These are phyloP conservation scores for Ctenodactylus gundi DNA, from an alignment of 2,113 vertebrate species.

Conservation along the genomic window DNA sequence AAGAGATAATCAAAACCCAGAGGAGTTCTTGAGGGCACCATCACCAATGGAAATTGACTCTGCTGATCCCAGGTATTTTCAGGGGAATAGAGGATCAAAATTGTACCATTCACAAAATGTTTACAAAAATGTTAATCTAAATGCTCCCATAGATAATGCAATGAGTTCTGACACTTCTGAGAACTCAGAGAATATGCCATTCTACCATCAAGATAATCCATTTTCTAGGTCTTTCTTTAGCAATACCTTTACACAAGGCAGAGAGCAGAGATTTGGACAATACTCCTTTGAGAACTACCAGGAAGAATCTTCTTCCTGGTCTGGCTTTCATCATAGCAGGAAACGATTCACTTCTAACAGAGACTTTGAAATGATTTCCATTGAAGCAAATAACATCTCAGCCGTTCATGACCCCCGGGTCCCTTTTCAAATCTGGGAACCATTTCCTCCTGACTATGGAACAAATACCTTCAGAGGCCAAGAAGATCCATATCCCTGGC, in stretches of 20 bases:
- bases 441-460: constrained; percentile 11
- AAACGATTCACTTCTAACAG: constrained; percentile 71
- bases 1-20: constrained; percentile 61
- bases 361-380: constrained; percentile 75
- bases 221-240: constrained; percentile 73
- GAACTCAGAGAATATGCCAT: constrained; percentile 82
- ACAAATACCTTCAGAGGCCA: constrained; percentile 36
- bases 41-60: constrained; percentile 82
- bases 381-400: constrained; percentile 64
- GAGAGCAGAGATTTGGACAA: constrained; percentile 67
- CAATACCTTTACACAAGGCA: constrained; percentile 68
- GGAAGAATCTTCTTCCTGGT: constrained; percentile 72
- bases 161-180: constrained; percentile 70
- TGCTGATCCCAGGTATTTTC: constrained; percentile 65
- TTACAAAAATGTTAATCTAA: constrained; percentile 69
- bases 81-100: constrained; percentile 72
- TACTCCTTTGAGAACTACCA: constrained; percentile 68
- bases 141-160: constrained; percentile 58
- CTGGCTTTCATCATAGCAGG: constrained; percentile 73
- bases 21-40: constrained; percentile 70
- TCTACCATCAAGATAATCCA: constrained; percentile 76
- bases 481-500: constrained; percentile 60
- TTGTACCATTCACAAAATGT: constrained; percentile 75
- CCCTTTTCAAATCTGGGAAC: constrained; percentile 39
- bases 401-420: background rate